A percentile compares a stretch with the other conserved stretches of the same genome.
Conservation (phyloP, 2,888 invertebrate genomes). For the Drosophila nr. perissopoda region DNA sequence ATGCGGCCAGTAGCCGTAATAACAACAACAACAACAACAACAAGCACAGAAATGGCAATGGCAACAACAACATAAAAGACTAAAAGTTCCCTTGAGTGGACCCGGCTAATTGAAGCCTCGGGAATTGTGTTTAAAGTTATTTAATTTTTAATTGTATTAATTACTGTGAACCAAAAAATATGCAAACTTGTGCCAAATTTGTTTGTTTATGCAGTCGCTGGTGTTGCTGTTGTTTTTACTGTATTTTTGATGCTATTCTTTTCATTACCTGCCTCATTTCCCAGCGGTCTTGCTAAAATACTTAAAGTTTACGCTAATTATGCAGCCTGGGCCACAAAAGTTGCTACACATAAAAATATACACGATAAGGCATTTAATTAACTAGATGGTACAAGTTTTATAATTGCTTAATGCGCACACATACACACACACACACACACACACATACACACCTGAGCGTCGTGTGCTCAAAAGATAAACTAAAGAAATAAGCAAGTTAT, state of each 20-base stretch:
- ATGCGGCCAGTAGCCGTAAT: constrained; percentile 39
- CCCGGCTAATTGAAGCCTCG: constrained; percentile 50
- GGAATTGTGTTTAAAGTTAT: constrained; percentile 68
- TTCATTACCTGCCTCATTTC: constrained; percentile 35
- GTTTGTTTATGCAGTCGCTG: constrained; percentile 69
- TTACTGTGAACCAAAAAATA: constrained; percentile 53
- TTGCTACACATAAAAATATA: constrained; percentile 46
- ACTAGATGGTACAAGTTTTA: constrained; percentile 44
- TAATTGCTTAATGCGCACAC: constrained; percentile 42
- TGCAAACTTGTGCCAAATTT: constrained; percentile 52
- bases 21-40: constrained; percentile 7
- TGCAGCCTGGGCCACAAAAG: constrained; percentile 45
- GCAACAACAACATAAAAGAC: constrained; percentile 5
- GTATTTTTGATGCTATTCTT: constrained; percentile 17
- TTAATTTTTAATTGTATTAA: constrained; percentile 77
- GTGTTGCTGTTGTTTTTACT: neutral
- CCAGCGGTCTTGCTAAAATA: constrained; percentile 47
- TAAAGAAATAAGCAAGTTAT: constrained; percentile 7
- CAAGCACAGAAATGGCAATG: constrained; percentile 4
- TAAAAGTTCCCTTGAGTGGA: constrained; percentile 34
- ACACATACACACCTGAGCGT: constrained; percentile 2
- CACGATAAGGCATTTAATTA: constrained; percentile 55
- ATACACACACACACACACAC: constrained; percentile 8
- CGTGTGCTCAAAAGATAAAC: neutral
- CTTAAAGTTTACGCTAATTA: constrained; percentile 62